Conservation (phyloP, 1,140 invertebrate genomes). For the Drosophila arizonae region DNA sequence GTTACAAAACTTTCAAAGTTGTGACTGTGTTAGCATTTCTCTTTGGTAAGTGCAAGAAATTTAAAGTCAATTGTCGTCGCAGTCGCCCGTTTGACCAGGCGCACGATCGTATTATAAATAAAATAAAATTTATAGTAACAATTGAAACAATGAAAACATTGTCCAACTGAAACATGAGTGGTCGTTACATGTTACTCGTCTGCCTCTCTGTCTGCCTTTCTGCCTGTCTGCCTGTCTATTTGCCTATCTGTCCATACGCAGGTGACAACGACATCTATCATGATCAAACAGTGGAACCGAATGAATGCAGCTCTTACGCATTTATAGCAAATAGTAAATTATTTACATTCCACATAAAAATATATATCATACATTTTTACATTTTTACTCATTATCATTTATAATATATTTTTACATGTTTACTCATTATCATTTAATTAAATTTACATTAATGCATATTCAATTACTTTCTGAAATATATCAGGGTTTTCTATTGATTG, state of each 20-base stretch:
- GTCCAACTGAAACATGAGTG: conserved; percentile 56
- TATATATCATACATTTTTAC: background rate
- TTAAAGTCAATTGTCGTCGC: conserved; percentile 76
- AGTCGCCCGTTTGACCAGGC: conserved; percentile 19
- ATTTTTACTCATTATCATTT: background rate
- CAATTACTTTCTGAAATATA: background rate
- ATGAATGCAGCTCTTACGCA: background rate
- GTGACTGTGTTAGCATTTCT: conserved; percentile 58
- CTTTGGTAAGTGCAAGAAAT: conserved; percentile 67
- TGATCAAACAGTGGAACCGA: conserved; percentile 19
- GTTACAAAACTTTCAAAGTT: conserved; percentile 69
- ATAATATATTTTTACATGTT: background rate
- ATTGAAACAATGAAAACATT: conserved; percentile 72
- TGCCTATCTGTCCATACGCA: conserved; percentile 41
- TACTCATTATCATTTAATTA: too few species aligned
- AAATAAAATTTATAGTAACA: conserved; percentile 76
- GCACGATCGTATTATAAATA: conserved; percentile 44
- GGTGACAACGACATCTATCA: conserved; percentile 47
- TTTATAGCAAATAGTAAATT: background rate
- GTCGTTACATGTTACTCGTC: conserved; percentile 9
- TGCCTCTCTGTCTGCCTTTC: background rate
- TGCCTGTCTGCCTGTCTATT: background rate
- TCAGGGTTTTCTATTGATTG: background rate
- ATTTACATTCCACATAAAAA: background rate
- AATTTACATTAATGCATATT: background rate